phyloP scores from a whole-genome alignment of 2,888 invertebrate species.

The Globia sparganii region DNA sequence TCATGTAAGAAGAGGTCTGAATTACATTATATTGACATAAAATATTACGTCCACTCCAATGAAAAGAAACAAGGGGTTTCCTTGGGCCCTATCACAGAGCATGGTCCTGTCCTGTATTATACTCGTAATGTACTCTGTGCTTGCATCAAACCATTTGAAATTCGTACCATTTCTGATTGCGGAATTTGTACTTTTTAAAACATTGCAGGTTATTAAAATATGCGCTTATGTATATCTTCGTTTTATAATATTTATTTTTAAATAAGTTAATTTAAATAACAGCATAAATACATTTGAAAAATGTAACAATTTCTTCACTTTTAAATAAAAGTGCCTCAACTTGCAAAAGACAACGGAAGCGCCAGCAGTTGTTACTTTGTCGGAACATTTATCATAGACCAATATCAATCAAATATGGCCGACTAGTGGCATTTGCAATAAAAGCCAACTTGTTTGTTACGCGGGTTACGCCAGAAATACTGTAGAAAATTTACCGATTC shows the following conservation, averaged over 20 bases:
- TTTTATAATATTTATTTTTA: too few species aligned
- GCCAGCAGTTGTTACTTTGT: too few species aligned
- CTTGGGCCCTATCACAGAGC: too few species aligned
- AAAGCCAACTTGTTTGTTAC: conserved; percentile 43
- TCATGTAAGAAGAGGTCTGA: not conserved
- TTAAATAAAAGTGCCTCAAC: not conserved
- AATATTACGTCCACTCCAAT: not conserved
- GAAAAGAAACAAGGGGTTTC: not conserved
- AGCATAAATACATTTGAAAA: not conserved
- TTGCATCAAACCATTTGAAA: conserved; percentile 27
- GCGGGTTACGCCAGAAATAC: conserved; percentile 31
- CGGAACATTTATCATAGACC: not conserved
- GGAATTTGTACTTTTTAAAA: not conserved
- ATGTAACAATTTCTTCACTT: too few species aligned
- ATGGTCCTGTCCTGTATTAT: too few species aligned
- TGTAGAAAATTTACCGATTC: conserved; percentile 20
- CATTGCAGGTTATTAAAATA: too few species aligned
- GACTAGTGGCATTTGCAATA: conserved; percentile 61
- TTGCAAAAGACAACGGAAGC: conserved; percentile 43
- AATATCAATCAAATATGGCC: conserved; percentile 72
- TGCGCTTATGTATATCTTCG: not conserved
- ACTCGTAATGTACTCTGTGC: too few species aligned
- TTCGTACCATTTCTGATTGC: conserved; percentile 2
- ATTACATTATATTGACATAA: not conserved
- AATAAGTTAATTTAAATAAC: not conserved